phyloP scores from a whole-genome alignment of 2,113 vertebrate species.

The Cyanoramphus novaezelandiae region DNA sequence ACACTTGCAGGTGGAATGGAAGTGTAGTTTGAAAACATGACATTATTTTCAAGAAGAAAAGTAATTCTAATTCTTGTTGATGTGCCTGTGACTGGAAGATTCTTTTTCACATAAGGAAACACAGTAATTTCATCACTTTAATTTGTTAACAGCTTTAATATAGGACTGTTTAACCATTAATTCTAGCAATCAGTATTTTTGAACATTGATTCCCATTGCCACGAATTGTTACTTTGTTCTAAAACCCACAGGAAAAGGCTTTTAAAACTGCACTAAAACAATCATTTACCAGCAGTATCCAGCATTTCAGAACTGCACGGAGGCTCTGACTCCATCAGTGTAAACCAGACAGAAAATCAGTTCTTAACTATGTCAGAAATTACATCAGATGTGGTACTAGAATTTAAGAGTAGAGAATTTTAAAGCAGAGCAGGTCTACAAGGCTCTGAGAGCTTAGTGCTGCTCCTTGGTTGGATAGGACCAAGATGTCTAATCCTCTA shows the following conservation, averaged over 20 bases:
- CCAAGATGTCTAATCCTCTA: not conserved
- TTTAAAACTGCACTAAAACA: not conserved
- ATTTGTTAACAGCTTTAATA: not conserved
- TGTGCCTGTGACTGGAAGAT: not conserved
- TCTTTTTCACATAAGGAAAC: not conserved
- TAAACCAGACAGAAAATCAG: not conserved
- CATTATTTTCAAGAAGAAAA: not conserved
- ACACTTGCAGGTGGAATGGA: not conserved
- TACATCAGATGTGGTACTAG: not conserved
- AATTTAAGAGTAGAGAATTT: not conserved
- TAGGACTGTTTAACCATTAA: not conserved
- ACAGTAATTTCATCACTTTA: not conserved
- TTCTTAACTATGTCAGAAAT: not conserved
- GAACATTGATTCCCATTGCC: not conserved
- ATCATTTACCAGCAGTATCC: not conserved
- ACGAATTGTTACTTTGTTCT: not conserved
- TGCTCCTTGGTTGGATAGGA: not conserved
- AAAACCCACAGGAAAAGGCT: not conserved
- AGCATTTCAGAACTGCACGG: not conserved
- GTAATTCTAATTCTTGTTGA: not conserved
- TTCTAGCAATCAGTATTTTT: not conserved
- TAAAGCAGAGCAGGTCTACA: not conserved
- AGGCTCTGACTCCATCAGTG: not conserved
- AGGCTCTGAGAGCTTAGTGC: not conserved
- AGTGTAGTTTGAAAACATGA: not conserved